Percentiles rank a stretch among this genome's conserved stretches.
phyloP scores from a whole-genome alignment of 2,888 invertebrate genomes.

The Apodemia zela region DNA sequence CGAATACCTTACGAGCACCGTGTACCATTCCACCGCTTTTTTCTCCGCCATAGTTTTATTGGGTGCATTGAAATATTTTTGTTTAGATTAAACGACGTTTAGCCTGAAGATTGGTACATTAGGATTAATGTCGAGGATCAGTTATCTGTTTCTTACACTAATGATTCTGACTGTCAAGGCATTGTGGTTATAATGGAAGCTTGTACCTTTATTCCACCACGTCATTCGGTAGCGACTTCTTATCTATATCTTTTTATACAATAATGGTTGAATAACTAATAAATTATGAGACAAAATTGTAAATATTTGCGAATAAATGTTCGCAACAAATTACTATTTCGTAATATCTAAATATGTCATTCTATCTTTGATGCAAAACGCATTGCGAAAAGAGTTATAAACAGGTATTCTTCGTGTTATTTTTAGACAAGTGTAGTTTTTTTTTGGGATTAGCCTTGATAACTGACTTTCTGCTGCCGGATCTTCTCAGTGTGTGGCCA shows the following conservation, averaged over 20 bases:
- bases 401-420: too few relatives aligned
- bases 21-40: constrained; percentile 63
- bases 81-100: constrained; percentile 77
- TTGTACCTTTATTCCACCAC: constrained; percentile 10
- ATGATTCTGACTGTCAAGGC: constrained; percentile 14
- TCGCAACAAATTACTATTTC: too few relatives aligned
- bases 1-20: constrained; percentile 70
- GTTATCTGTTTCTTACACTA: constrained; percentile 40
- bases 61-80: constrained; percentile 76
- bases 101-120: constrained; percentile 68
- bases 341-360: too few relatives aligned
- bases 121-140: constrained; percentile 77
- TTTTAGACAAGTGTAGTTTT: too few relatives aligned
- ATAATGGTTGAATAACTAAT: constrained; percentile 1
- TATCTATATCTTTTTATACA: constrained; percentile 13
- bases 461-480: too few relatives aligned
- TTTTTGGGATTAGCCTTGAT: too few relatives aligned
- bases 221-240: constrained; percentile 13
- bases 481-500: too few relatives aligned
- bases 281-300: not conserved
- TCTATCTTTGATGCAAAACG: too few relatives aligned
- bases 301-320: not conserved
- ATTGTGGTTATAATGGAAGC: constrained; percentile 19
- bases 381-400: too few relatives aligned
- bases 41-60: constrained; percentile 68